phyloP scores from a whole-genome alignment of 2,888 invertebrate species.

The Sussaba pulchella region DNA sequence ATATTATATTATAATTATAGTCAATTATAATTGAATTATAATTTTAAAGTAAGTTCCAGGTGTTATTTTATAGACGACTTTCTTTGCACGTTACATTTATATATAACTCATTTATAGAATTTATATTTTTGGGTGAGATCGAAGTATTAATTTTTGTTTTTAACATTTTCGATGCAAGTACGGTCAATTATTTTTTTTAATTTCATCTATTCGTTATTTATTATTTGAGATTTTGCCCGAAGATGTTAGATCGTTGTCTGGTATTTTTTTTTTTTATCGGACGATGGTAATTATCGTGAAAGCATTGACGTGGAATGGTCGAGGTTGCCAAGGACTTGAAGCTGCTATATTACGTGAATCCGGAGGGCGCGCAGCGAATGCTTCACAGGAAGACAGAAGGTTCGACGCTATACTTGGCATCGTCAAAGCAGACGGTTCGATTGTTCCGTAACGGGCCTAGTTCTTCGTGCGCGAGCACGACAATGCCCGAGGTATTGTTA shows the following conservation, averaged over 20 bases:
- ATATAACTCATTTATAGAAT: too few relatives aligned
- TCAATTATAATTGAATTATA: too few relatives aligned
- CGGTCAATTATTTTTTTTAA: too few relatives aligned
- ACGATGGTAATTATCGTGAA: conserved; percentile 27
- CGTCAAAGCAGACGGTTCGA: not conserved
- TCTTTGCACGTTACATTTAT: too few relatives aligned
- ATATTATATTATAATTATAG: too few relatives aligned
- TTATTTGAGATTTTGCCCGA: not conserved
- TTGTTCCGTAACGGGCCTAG: not conserved
- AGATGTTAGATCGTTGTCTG: not conserved
- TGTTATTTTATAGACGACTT: too few relatives aligned
- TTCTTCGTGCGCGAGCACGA: not conserved
- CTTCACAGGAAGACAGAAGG: not conserved
- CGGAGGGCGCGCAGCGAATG: not conserved
- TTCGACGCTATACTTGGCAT: not conserved
- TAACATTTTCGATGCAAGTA: too few relatives aligned
- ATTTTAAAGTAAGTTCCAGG: too few relatives aligned
- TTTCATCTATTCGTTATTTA: not conserved
- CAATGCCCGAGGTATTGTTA: not conserved
- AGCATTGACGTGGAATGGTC: not conserved
- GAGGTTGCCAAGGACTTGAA: not conserved
- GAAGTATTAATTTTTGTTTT: too few relatives aligned
- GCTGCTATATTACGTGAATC: not conserved
- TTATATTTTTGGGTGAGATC: too few relatives aligned
- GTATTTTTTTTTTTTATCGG: not conserved